A percentile compares a stretch with the other conserved stretches of the same genome.
These are phyloP conservation scores for Taxidea taxus DNA, from an alignment of 2,113 vertebrate genomes.

Conservation along the genomic window DNA sequence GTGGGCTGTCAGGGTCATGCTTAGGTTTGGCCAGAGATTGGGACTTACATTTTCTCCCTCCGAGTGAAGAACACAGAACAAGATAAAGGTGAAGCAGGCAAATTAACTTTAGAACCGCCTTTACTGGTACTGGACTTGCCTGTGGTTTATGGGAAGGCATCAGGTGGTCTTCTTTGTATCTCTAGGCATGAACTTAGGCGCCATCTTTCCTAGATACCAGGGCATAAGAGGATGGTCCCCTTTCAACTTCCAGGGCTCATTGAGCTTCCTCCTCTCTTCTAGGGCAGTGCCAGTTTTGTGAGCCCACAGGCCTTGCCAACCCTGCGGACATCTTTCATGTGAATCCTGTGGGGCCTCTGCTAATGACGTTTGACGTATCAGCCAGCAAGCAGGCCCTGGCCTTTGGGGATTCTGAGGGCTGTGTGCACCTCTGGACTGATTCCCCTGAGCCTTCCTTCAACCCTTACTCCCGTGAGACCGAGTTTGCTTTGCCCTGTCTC, in stretches of 20 bases:
- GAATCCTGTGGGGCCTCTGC: conserved; percentile 94
- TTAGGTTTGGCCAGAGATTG: conserved; percentile 9
- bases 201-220: not conserved
- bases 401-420: conserved; percentile 96
- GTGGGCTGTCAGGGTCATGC: not conserved
- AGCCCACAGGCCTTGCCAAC: conserved; percentile 96
- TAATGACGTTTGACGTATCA: conserved; percentile 97
- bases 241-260: not conserved
- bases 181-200: not conserved
- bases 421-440: conserved; percentile 96
- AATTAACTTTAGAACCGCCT: not conserved
- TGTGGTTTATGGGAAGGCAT: not conserved
- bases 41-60: not conserved
- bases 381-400: conserved; percentile 96
- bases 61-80: not conserved
- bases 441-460: conserved; percentile 94
- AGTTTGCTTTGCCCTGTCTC: conserved; percentile 94
- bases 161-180: not conserved
- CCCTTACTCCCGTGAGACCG: conserved; percentile 94
- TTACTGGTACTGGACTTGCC: not conserved
- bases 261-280: not conserved
- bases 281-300: conserved; percentile 99
- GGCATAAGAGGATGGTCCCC: not conserved
- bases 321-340: conserved; percentile 96
- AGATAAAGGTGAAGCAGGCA: not conserved